phyloP scores from a whole-genome alignment of 2,888 invertebrate genomes.

The Caenorhabditis zanzibari region DNA sequence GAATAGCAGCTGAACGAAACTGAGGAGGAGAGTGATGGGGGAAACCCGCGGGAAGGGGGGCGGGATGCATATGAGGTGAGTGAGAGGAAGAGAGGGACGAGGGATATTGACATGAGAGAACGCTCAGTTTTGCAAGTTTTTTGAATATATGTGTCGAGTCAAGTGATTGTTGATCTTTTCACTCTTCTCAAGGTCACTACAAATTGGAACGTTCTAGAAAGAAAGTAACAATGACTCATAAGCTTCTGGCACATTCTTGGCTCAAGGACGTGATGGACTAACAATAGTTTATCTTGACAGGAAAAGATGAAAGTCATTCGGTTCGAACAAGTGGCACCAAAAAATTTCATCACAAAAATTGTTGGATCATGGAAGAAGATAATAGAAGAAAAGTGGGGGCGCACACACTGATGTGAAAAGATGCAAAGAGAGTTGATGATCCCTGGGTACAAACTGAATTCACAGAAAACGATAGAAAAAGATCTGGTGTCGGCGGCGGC shows the following conservation, averaged over 20 bases:
- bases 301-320: constrained; percentile 23
- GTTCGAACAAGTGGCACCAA: constrained; percentile 45
- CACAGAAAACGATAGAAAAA: constrained; percentile 60
- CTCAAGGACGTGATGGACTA: not conserved
- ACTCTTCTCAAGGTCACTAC: not conserved
- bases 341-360: constrained; percentile 50
- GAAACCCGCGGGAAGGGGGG: constrained; percentile 15
- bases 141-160: not conserved
- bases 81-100: not conserved
- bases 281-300: constrained; percentile 17
- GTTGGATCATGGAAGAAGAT: constrained; percentile 42
- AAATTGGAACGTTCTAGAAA: not conserved
- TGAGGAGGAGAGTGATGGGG: constrained; percentile 7
- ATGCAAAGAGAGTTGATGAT: constrained; percentile 25
- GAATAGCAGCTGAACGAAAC: constrained; percentile 15
- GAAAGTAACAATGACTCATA: constrained; percentile 10
- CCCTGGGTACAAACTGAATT: constrained; percentile 46
- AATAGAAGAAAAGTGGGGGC: constrained; percentile 27
- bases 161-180: not conserved
- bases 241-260: constrained; percentile 10
- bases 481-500: constrained; percentile 42
- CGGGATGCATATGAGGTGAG: constrained; percentile 16
- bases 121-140: constrained; percentile 10
- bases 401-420: constrained; percentile 32
- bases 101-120: constrained; percentile 12